Evolutionary conservation across 2,888 invertebrate species (phyloP).

Genomic region (Aphodius granarius): DNA sequence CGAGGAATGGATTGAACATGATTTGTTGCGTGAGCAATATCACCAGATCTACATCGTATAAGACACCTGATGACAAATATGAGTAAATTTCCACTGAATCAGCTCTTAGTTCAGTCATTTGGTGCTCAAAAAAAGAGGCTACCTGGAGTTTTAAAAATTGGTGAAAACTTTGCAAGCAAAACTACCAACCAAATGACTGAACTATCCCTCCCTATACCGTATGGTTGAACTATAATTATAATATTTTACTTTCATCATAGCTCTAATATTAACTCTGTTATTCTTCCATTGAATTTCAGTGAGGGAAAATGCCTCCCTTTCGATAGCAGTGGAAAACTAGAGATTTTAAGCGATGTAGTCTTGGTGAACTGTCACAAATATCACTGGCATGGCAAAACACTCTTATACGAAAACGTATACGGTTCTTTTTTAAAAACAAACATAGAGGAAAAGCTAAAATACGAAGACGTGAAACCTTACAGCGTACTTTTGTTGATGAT

Average conservation of each 20-base stretch:
- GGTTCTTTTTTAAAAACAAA: constrained; percentile 53
- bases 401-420: constrained; percentile 60
- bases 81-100: not conserved
- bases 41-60: not conserved
- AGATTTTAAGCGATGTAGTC: constrained; percentile 54
- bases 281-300: too few relatives aligned
- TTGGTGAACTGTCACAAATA: constrained; percentile 55
- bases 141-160: too few relatives aligned
- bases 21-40: constrained; percentile 41
- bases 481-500: constrained; percentile 80
- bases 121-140: too few relatives aligned
- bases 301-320: constrained; percentile 56
- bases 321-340: constrained; percentile 42
- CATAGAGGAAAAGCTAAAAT: constrained; percentile 55
- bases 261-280: too few relatives aligned
- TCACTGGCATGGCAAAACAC: constrained; percentile 38
- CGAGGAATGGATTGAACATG: constrained; percentile 39
- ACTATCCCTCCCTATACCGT: too few relatives aligned
- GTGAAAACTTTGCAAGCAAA: too few relatives aligned
- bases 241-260: too few relatives aligned
- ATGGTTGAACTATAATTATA: too few relatives aligned
- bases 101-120: too few relatives aligned
- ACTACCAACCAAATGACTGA: too few relatives aligned
- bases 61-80: not conserved
- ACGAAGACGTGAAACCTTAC: constrained; percentile 50